phyloP scores from a whole-genome alignment of 2,888 invertebrate genomes.

The Campopleginae sp. region DNA sequence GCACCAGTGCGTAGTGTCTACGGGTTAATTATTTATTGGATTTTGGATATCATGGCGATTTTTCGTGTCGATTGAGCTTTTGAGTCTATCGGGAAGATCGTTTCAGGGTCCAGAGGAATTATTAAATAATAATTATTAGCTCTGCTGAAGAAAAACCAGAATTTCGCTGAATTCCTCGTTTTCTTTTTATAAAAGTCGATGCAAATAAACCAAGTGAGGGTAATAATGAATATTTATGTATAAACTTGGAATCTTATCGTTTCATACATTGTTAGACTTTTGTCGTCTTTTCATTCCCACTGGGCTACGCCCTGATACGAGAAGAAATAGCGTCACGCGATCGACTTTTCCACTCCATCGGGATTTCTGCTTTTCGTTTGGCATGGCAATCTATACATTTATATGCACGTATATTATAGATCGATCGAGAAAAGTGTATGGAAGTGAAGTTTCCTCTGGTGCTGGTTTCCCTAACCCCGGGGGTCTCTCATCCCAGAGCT shows the following conservation, averaged over 20 bases:
- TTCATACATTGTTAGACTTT: slow-evolving; percentile 37
- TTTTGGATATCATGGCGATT: too few species aligned
- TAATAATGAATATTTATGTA: neutral
- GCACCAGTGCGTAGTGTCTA: too few species aligned
- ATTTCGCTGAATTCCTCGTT: neutral
- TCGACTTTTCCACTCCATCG: slow-evolving; percentile 67
- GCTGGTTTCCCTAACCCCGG: neutral
- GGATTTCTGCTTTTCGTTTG: slow-evolving; percentile 51
- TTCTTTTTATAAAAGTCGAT: neutral
- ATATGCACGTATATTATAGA: slow-evolving; percentile 15
- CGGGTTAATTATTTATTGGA: too few species aligned
- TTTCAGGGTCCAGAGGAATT: too few species aligned
- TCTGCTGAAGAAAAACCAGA: too few species aligned
- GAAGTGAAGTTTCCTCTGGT: slow-evolving; percentile 22
- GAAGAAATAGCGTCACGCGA: slow-evolving; percentile 66
- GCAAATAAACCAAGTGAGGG: neutral
- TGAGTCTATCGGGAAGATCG: too few species aligned
- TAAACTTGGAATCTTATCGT: slow-evolving; percentile 1
- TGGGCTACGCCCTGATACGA: slow-evolving; percentile 52
- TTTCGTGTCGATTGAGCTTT: too few species aligned
- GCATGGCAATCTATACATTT: slow-evolving; percentile 43
- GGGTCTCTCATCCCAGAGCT: neutral
- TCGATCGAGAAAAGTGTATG: slow-evolving; percentile 32
- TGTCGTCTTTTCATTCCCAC: slow-evolving; percentile 21
- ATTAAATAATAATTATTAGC: too few species aligned